phyloP scores from a whole-genome alignment of 92 coral and sea anemone species.

The Meandrina meandrites region DNA sequence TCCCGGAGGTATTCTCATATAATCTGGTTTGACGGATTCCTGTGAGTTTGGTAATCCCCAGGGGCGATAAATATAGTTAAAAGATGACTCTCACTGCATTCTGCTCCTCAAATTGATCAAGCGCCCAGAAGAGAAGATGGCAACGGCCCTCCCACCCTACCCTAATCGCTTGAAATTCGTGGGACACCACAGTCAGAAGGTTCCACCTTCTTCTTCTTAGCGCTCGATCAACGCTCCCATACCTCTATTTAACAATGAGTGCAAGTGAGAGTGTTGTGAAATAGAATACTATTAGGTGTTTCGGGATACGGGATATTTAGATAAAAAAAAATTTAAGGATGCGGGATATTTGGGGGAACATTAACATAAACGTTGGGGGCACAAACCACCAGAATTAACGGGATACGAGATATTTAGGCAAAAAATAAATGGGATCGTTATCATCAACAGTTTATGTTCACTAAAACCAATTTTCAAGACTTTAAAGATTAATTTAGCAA shows the following conservation, averaged over 20 bases:
- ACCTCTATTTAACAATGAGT: conserved; percentile 15
- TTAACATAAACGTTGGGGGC: no score
- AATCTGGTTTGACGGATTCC: conserved; percentile 22
- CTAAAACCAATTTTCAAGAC: no score
- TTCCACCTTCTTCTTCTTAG: conserved; percentile 16
- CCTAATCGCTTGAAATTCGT: conserved; percentile 19
- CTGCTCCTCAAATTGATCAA: conserved; percentile 23
- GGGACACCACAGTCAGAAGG: not conserved
- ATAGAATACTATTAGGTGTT: conserved; percentile 1
- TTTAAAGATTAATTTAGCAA: no score
- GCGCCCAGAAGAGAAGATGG: conserved; percentile 1
- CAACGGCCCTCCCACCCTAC: conserved; percentile 24
- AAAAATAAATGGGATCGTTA: no score
- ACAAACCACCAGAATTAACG: no score
- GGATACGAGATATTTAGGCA: no score
- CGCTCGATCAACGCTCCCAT: conserved; percentile 25
- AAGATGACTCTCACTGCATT: conserved; percentile 17
- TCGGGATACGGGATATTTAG: no score
- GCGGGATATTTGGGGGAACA: no score
- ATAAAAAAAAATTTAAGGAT: no score
- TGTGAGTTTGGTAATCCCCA: conserved; percentile 15
- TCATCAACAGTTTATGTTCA: no score
- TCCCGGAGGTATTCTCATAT: conserved; percentile 3
- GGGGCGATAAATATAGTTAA: not conserved
- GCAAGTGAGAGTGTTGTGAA: conserved; percentile 9